Evolutionary conservation across 2,113 vertebrate species (phyloP).

Genomic region (Mustelus asterias): DNA sequence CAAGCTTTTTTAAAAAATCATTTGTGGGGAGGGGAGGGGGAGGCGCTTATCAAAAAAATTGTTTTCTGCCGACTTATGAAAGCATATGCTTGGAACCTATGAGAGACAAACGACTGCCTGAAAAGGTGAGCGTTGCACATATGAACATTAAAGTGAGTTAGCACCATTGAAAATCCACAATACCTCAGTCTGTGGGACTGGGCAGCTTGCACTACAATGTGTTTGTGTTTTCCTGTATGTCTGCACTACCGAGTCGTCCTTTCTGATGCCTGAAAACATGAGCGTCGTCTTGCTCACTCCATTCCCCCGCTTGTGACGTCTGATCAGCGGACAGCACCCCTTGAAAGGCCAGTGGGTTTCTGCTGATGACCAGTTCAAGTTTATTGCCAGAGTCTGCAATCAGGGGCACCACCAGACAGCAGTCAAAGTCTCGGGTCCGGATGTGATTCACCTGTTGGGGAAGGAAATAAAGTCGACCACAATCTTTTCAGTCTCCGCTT

Average conservation of each 20-base stretch:
- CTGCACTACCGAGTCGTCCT: slow-evolving; percentile 47
- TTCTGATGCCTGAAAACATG: slow-evolving; percentile 56
- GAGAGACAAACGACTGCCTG: not conserved
- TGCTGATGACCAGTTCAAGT: slow-evolving; percentile 90
- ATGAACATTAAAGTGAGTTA: slow-evolving; percentile 61
- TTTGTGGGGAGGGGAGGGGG: not conserved
- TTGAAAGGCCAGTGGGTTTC: slow-evolving; percentile 73
- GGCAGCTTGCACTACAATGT: slow-evolving; percentile 74
- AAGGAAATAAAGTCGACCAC: slow-evolving; percentile 27
- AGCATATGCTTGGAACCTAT: slow-evolving; percentile 4
- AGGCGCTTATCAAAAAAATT: not conserved
- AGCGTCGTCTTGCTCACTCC: slow-evolving; percentile 63
- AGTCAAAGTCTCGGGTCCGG: slow-evolving; percentile 96
- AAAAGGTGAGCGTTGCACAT: slow-evolving; percentile 45
- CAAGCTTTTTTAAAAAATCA: not conserved
- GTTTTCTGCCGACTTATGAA: slow-evolving; percentile 19
- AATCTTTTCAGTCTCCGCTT: not conserved
- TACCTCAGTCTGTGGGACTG: slow-evolving; percentile 42
- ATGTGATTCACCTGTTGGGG: slow-evolving; percentile 80
- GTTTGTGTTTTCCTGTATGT: slow-evolving; percentile 72
- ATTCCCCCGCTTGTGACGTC: slow-evolving; percentile 49
- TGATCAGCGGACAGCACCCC: slow-evolving; percentile 50
- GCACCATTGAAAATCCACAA: slow-evolving; percentile 71
- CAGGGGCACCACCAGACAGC: slow-evolving; percentile 92
- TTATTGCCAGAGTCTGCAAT: slow-evolving; percentile 94